Evolutionary conservation across 2,888 invertebrate species (phyloP), one percentile per base, ranked within the genome.

Genomic region (Watsonalla cultraria): DNA sequence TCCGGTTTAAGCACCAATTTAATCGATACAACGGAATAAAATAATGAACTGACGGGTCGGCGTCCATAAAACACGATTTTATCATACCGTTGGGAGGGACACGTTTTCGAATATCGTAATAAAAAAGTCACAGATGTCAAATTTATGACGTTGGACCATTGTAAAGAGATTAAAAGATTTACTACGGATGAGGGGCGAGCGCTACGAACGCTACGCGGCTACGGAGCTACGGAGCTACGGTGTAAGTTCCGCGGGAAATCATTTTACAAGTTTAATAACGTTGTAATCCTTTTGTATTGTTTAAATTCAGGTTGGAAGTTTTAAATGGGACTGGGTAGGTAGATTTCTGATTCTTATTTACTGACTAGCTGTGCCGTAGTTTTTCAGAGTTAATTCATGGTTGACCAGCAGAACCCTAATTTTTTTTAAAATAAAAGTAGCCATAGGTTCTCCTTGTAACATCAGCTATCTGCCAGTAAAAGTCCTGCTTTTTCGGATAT

Each of bases 101-200:
- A 84, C 86, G 85, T 84, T 84, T 87, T 84, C 86, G 85, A 87
- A 87, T 88, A 88, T 86, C 83, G 89, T 87, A 85, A 88, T 90
- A 90, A 90, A 90, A 89, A 90, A 89, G 86, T 89, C 89, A 84
- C 89, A 89, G 86, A 89, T 90, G 90, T 89, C 87, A 87, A 88
- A 90, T 90, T 90, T 90, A 90, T 90, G 87, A 87, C 82, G 77
- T 80, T 67, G 84, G 84, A 84, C 87, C 87, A 88, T 87, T 89
- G 89, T 85, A 87, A 86, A 89, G 86, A 87, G 89, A 90, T 90
- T 90, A 89, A 89, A 89, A 86, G 87, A 88, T 90, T 90, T 89
- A 90, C 78, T 82, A 82, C 78, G 80, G 76, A 74, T 70, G 74
- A 74, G 76, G 71, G 68, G 73, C 63, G 68, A 67, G 58, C 54